Evolutionary conservation across 2,113 vertebrate genomes (phyloP), one percentile per base, ranked within the genome.

Genomic region (Epinephelus moara): DNA sequence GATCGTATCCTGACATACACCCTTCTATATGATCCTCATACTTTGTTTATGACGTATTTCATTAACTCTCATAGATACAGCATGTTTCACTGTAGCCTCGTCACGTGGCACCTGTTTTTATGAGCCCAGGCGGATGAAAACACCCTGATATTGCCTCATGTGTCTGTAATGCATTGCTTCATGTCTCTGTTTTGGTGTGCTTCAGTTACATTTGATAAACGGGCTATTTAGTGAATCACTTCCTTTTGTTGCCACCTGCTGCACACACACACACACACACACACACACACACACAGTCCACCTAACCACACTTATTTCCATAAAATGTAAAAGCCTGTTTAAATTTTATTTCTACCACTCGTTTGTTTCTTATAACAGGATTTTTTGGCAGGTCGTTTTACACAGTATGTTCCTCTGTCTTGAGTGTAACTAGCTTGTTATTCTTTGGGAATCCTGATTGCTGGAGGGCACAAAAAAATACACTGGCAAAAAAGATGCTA

Each of bases 141-240:
- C 82, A 42, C 70, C 81, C 70, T 61, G 70, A 56, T 79, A 18
- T 78, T 89, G 59, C 80, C 33, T 88, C 71, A 74, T 79, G 71
- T 27, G 72, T 81, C 71, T 66, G 70, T 45, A 57, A 72, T 78
- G 84, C 56, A 47, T 47, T 79, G 49, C 50, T 47, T 81, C 63
- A 82, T 45, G 50, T 53, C 81, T 76, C 12, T 23, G 30, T 63
- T 67, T 77, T 45, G 13, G 59, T 52, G 45, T 21, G 63, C 6
- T 52, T 37, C 6, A 61, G 53, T 70, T 70, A 59, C 62, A 17
- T 75, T 63, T 74, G 19, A 73, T 55, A 19, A 73, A 49, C 19
- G 4, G 52, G 3, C 18, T 10, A 4, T 50, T 47, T 1, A 30
- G 10, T 53, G 19, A 75, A 42, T 59, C 40, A n/a, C 21, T 64